A percentile compares a stretch with the other conserved stretches of the same genome.
Evolutionary conservation across 37 sponge, comb jelly and placozoan genomes (phyloP).

Genomic region (Beroe ovata): DNA sequence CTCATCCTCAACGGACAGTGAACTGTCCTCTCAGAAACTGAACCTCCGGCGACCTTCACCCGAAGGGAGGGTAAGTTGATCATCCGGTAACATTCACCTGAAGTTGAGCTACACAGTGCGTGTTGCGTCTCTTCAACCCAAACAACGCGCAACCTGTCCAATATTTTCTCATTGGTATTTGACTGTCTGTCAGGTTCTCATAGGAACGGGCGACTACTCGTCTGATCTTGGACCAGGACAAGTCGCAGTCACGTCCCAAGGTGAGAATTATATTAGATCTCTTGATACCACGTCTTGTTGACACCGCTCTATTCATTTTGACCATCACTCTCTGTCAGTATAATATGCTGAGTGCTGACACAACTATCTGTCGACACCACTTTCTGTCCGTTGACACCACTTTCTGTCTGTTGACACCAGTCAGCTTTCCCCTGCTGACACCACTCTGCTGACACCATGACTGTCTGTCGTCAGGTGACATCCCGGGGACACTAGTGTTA

Average conservation of each 20-base stretch:
- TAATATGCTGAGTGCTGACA: too few species aligned
- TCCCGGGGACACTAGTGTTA: slow-evolving; percentile 4
- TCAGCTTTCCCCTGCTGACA: neutral
- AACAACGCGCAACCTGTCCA: too few species aligned
- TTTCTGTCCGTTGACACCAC: neutral
- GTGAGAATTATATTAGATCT: too few species aligned
- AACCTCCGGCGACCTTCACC: slow-evolving; percentile 13
- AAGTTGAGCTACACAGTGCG: too few species aligned
- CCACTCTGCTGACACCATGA: neutral
- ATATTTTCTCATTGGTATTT: too few species aligned
- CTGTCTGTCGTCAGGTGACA: neutral
- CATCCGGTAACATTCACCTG: too few species aligned
- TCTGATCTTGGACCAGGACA: slow-evolving; percentile 53
- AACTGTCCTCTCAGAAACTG: neutral
- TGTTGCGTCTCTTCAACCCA: too few species aligned
- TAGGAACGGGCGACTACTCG: slow-evolving; percentile 30
- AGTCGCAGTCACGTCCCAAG: neutral
- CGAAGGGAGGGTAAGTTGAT: slow-evolving; percentile 35
- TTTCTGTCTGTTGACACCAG: neutral
- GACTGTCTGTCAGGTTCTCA: slow-evolving; percentile 46
- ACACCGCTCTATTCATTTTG: too few species aligned
- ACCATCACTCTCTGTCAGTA: too few species aligned
- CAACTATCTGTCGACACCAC: neutral
- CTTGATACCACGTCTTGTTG: too few species aligned
- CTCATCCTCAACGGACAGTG: slow-evolving; percentile 52